Conservation (phyloP, 2,797 vertebrate genomes). For the Anabacerthia variegaticeps region DNA sequence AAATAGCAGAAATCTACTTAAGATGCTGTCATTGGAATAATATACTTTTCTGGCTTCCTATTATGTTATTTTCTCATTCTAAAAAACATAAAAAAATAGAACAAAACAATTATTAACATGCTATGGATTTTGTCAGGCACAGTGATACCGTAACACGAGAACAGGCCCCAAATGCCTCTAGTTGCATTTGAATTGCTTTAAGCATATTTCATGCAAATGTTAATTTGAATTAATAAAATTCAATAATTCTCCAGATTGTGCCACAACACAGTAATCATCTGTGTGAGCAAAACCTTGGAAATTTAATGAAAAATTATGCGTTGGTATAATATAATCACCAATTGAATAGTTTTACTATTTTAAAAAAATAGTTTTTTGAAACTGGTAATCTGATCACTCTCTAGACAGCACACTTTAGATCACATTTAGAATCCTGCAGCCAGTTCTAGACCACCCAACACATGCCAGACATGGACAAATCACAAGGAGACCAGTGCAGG, state of each 20-base stretch:
- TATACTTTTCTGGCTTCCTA: not conserved
- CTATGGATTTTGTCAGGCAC: not conserved
- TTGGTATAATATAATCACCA: not conserved
- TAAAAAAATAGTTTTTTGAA: not conserved
- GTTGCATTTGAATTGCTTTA: not conserved
- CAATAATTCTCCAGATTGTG: not conserved
- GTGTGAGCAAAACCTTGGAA: not conserved
- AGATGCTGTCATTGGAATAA: not conserved
- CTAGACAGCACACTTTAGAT: not conserved
- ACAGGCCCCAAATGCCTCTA: not conserved
- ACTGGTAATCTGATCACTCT: not conserved
- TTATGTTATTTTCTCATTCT: not conserved
- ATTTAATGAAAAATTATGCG: not conserved
- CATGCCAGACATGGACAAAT: not conserved
- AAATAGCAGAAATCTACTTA: not conserved
- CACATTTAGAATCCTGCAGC: not conserved
- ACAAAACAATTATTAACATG: not conserved
- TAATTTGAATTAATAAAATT: not conserved
- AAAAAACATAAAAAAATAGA: not conserved
- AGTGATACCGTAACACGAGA: not conserved
- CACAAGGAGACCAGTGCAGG: not conserved
- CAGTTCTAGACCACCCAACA: not conserved
- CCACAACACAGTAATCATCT: not conserved
- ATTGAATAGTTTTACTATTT: not conserved
- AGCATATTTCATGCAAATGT: not conserved